Base-by-base conservation (phyloP, 2,797 vertebrate genomes). In the Harpagifer antarcticus region DNA sequence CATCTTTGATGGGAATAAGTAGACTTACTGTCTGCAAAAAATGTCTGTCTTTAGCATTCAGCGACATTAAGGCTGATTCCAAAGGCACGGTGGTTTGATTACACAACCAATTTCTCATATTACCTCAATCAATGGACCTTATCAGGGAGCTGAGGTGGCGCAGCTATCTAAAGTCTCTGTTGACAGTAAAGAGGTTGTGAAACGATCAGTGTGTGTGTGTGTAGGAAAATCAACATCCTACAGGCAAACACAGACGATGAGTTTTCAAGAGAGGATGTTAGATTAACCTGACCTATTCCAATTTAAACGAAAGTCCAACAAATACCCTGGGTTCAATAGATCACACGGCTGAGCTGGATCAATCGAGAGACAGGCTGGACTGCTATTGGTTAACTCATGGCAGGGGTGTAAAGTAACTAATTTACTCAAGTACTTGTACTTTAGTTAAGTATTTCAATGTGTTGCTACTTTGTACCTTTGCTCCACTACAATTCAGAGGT, bases 271-370 rank as follows among this genome's bases (percentile, higher is more conserved):
- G 50, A 50, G 59, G 40, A 70, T 66, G 57, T 82, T 44, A 45
- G 43, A 71, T 44, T 14, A 58, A 66, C 37, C 15, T 33, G 58
- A 68, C 60, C 60, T 57, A 43, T 59, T 79, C 52, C 69, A 55
- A 67, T 73, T 64, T 5, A 72, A 72, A 53, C 37, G 53, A 1
- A 37, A 60, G 52, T 56, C 60, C 2, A 54, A 64, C 13, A 69
- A 77, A 76, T 13, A 82, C 4, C 37, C 17, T 0, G 1, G 33
- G n/a, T 62, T 19, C 27, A 58, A 44, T 0, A 42, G n/a, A 61
- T 40, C 19, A 57, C 84, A 88, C 4, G 74, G 78, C 68, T 86
- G 79, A 68, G 42, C 37, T 23, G 23, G 20, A 62, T 23, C 20
- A 17, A 17, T 2, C 5, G 0, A 53, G 16, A 48, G 9, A 63